phyloP scores from a whole-genome alignment of 2,113 vertebrate genomes.

The Cisticola juncidis region DNA sequence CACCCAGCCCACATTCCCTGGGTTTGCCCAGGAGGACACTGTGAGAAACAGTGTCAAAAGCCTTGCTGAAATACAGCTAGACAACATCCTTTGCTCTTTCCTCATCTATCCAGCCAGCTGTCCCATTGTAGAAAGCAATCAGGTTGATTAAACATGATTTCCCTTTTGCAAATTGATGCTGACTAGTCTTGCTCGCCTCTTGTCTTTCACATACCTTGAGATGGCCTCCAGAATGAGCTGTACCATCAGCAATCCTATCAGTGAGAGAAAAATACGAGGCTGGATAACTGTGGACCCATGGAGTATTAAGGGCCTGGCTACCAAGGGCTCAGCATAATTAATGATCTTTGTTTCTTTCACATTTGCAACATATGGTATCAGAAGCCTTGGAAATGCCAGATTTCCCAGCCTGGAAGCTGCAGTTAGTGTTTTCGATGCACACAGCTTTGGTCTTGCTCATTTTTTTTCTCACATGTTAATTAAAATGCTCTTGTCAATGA shows the following conservation, averaged over 20 bases:
- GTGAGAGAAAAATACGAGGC: background rate
- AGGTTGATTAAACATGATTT: background rate
- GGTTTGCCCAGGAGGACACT: background rate
- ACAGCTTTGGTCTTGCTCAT: conserved; percentile 25
- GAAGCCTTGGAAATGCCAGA: background rate
- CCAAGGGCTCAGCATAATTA: background rate
- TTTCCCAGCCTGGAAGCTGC: background rate
- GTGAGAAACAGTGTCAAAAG: background rate
- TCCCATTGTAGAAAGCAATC: background rate
- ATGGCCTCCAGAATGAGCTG: background rate
- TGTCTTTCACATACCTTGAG: background rate
- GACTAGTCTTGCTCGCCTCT: background rate
- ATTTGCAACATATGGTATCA: background rate
- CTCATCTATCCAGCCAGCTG: background rate
- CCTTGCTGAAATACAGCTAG: background rate
- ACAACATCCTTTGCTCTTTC: background rate
- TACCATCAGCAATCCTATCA: background rate
- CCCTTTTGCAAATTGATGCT: background rate
- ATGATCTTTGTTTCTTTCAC: background rate
- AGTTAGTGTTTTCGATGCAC: background rate
- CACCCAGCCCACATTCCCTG: background rate
- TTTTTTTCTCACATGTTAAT: background rate
- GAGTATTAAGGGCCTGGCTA: background rate
- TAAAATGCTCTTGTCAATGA: background rate
- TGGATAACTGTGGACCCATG: background rate